These are phyloP conservation scores for Drosophila parvula DNA, from an alignment of 1,140 invertebrate species.

Conservation along the genomic window DNA sequence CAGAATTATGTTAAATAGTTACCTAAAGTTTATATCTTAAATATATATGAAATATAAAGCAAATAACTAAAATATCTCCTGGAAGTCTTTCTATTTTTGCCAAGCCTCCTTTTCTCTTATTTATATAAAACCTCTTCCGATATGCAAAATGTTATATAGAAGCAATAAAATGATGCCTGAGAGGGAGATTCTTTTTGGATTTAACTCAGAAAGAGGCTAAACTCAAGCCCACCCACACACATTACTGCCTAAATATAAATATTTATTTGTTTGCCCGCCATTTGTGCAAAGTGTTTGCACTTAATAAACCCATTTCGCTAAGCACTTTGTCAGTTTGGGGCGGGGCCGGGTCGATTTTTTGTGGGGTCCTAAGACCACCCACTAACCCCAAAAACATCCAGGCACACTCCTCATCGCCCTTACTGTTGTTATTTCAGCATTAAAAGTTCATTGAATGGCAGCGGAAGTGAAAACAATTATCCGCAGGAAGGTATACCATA, in stretches of 20 bases:
- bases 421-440: conserved; percentile 80
- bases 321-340: conserved; percentile 63
- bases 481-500: conserved; percentile 80
- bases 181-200: background rate
- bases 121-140: background rate
- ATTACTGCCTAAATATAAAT: conserved; percentile 49
- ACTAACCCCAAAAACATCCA: conserved; percentile 34
- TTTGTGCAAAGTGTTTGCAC: conserved; percentile 78
- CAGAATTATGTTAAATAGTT: no score
- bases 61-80: background rate
- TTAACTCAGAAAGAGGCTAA: conserved; percentile 1
- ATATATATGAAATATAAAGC: no score
- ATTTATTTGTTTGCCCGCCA: conserved; percentile 70
- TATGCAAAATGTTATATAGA: background rate
- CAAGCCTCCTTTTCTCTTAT: background rate
- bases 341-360: background rate
- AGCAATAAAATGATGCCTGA: background rate
- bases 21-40: no score
- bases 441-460: conserved; percentile 79
- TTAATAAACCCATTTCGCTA: conserved; percentile 81
- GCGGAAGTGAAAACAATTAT: conserved; percentile 81
- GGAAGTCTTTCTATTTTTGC: fast-evolving
- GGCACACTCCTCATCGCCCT: conserved; percentile 45
- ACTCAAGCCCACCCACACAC: conserved; percentile 10
- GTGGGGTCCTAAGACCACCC: conserved; percentile 24